Conservation (phyloP, 1,140 invertebrate genomes). For the Coptotermes formosanus region DNA sequence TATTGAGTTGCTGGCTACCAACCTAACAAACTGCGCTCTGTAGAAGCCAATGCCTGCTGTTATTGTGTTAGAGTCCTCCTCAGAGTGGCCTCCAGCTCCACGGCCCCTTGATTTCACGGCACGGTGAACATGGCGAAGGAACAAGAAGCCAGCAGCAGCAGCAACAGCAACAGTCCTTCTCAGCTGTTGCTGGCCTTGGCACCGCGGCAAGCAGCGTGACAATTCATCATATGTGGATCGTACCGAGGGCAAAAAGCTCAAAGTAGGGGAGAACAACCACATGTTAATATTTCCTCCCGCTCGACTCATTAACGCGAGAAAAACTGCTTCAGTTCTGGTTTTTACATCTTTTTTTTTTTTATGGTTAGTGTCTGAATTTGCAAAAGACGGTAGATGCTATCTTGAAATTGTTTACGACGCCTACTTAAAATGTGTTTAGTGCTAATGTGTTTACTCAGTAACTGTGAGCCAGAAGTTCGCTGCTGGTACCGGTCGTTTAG, state of each 20-base stretch:
- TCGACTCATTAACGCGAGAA: neutral
- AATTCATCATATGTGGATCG: constrained; percentile 7
- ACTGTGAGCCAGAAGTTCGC: too few relatives aligned
- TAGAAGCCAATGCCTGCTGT: neutral
- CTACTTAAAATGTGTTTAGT: too few relatives aligned
- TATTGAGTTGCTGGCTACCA: neutral
- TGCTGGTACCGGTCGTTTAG: too few relatives aligned
- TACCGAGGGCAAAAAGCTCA: neutral
- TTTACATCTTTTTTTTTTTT: neutral
- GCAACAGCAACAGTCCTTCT: neutral
- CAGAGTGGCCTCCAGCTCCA: neutral
- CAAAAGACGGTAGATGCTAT: neutral
- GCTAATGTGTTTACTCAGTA: too few relatives aligned
- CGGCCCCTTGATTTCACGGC: neutral
- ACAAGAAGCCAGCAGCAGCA: neutral
- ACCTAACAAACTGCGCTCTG: neutral
- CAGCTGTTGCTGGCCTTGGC: neutral
- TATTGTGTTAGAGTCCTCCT: neutral
- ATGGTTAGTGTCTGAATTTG: neutral
- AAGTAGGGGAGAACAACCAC: neutral
- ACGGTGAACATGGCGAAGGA: neutral
- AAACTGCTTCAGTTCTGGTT: neutral
- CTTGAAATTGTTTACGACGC: too few relatives aligned
- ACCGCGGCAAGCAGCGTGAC: neutral
- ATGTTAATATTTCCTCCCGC: neutral